Evolutionary conservation across 2,888 invertebrate genomes (phyloP).

Genomic region (Anoncus sp.): DNA sequence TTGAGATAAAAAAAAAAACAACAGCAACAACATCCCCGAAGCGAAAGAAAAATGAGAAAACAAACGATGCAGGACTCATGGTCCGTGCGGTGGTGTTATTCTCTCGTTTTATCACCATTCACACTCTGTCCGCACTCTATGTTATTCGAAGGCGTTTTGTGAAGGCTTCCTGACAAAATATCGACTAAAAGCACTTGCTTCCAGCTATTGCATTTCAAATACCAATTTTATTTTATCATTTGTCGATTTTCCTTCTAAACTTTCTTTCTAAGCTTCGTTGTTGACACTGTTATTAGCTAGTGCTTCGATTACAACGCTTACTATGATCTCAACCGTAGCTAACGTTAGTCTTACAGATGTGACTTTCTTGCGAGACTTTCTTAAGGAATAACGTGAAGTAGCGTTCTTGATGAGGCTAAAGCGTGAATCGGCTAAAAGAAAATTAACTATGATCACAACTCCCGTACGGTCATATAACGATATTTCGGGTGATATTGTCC

Average conservation of each 20-base stretch:
- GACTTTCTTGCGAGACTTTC: neutral
- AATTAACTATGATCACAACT: no score
- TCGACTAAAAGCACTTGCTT: neutral
- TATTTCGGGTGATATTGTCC: neutral
- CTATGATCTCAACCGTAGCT: neutral
- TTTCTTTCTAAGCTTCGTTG: neutral
- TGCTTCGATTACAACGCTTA: neutral
- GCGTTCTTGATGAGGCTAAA: neutral
- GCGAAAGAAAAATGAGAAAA: slow-evolving; percentile 55
- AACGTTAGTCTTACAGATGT: neutral
- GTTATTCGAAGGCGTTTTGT: slow-evolving; percentile 31
- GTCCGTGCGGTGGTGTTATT: slow-evolving; percentile 48
- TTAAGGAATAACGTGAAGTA: neutral
- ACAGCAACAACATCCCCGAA: slow-evolving; percentile 24
- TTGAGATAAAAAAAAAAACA: slow-evolving; percentile 28
- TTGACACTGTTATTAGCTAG: neutral
- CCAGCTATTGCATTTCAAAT: slow-evolving; percentile 2
- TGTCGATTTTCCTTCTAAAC: neutral
- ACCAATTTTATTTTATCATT: slow-evolving; percentile 16
- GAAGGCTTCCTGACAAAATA: slow-evolving; percentile 33
- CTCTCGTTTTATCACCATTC: slow-evolving; percentile 50
- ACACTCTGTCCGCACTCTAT: slow-evolving; percentile 35
- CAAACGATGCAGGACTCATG: slow-evolving; percentile 37
- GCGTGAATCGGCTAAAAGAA: no score
- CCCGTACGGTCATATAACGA: neutral